Evolutionary conservation across 2,113 vertebrate species (phyloP), one percentile per base, ranked within the genome.

Genomic region (Grammomys dolichurus): DNA sequence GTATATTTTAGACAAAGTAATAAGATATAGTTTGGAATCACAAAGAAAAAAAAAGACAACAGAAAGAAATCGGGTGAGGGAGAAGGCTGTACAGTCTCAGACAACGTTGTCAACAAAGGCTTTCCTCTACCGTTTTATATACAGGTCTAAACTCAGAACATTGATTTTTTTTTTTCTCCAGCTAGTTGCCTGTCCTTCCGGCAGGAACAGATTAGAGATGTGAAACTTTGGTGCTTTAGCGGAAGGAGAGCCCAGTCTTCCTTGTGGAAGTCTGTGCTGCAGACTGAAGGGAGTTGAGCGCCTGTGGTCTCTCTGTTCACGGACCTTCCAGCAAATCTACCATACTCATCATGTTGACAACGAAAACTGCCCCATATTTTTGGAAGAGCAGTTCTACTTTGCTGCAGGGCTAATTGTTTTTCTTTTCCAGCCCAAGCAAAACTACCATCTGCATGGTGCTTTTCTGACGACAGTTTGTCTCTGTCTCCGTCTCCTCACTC

Each of bases 391-490:
- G 51, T 43, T 92, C 31, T 20, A 48, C 19, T 78, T 84, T 72
- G 67, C 48, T 31, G 16, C 28, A 86, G 33, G 22, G 40, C 80
- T 60, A 82, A 87, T 94, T 89, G 87, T 56, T 89, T 94, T 96
- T 90, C 54, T 92, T 90, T 78, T 63, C 36, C 14, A 76, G 46
- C 80, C 31, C 46, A 69, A 69, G 7, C 46, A n/a, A 54, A 87
- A 56, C 26, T 67, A 58, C 58, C 60, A 36, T 46, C 65, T 78
- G 60, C 54, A 43, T 5, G 75, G 48, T 33, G 90, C 33, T 63
- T 56, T 72, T 86, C 56, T 84, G 51, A 67, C 14, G 85, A 85
- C 36, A 58, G 46, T 40, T 88, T 28, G 58, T 58, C 82, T 54
- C 36, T 28, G 58, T 58, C 82, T 54, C 36, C 14, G 12, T 43